These are phyloP conservation scores for Cephalopholis sonnerati DNA, from an alignment of 2,113 vertebrate species.

Conservation along the genomic window DNA sequence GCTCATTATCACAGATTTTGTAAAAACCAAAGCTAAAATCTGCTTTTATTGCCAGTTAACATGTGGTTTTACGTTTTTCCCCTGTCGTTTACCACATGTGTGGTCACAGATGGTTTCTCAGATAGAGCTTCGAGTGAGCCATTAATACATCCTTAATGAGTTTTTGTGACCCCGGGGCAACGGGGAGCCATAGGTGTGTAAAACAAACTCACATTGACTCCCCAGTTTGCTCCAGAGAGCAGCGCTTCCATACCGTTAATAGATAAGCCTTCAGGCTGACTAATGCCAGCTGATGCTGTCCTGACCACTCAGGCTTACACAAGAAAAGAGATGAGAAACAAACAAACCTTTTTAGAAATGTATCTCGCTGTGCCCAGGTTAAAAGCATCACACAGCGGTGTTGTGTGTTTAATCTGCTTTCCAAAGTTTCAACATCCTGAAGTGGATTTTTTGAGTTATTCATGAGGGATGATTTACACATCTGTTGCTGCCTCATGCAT, in stretches of 20 bases:
- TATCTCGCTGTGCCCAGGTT: too few relatives aligned
- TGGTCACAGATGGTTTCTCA: conserved; percentile 12
- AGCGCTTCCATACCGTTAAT: conserved; percentile 27
- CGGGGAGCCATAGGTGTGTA: conserved; percentile 49
- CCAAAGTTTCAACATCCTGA: conserved; percentile 34
- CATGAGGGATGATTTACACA: conserved; percentile 56
- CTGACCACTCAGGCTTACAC: conserved; percentile 38
- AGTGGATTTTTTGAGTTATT: conserved; percentile 43
- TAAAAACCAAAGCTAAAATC: neutral
- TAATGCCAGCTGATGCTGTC: conserved; percentile 59
- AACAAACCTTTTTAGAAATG: conserved; percentile 14
- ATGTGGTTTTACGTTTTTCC: neutral
- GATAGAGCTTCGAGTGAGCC: conserved; percentile 29
- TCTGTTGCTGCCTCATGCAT: conserved; percentile 62
- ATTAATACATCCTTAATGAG: conserved; percentile 70
- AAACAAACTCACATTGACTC: conserved; percentile 60
- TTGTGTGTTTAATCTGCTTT: neutral
- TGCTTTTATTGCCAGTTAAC: neutral
- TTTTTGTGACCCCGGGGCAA: conserved; percentile 64
- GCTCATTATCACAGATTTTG: conserved; percentile 4
- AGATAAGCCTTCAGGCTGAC: conserved; percentile 43
- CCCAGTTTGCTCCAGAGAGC: conserved; percentile 41
- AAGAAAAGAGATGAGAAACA: conserved; percentile 14
- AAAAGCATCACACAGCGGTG: neutral
- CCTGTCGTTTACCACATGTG: conserved; percentile 12